Percentiles rank a stretch among this genome's conserved stretches.
Evolutionary conservation across 2,888 invertebrate genomes (phyloP).

Genomic region (Drosophila acutilabella): DNA sequence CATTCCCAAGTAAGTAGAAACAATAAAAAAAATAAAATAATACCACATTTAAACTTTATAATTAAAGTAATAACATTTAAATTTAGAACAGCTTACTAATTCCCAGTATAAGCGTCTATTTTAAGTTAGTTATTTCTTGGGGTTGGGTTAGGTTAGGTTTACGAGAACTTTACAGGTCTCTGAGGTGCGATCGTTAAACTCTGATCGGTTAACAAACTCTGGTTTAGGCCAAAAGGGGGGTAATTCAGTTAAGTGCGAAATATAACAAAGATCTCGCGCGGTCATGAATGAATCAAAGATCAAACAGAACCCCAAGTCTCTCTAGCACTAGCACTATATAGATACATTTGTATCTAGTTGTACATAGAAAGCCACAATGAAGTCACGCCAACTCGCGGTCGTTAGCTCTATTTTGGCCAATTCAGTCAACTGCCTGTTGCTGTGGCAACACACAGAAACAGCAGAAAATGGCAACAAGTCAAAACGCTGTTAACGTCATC

Average conservation of each 20-base stretch:
- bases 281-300: slow-evolving; percentile 24
- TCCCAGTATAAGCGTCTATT: background rate
- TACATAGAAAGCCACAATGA: slow-evolving; percentile 30
- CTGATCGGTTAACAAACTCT: background rate
- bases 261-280: slow-evolving; percentile 1
- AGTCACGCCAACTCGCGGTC: slow-evolving; percentile 63
- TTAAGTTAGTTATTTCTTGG: slow-evolving; percentile 3
- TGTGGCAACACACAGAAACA: slow-evolving; percentile 37
- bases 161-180: background rate
- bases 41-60: background rate
- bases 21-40: background rate
- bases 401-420: slow-evolving; percentile 60
- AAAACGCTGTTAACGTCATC: background rate
- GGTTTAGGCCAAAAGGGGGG: background rate
- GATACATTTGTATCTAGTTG: slow-evolving; percentile 11
- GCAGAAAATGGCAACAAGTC: slow-evolving; percentile 5
- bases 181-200: slow-evolving; percentile 8
- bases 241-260: slow-evolving; percentile 8
- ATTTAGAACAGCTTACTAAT: background rate
- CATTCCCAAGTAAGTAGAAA: slow-evolving; percentile 83
- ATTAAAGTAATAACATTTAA: too few species aligned
- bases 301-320: background rate
- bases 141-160: slow-evolving; percentile 44
- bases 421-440: slow-evolving; percentile 7
- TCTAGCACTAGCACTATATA: slow-evolving; percentile 1